phyloP scores from a whole-genome alignment of 2,113 vertebrate species.

The Sinocyclocheilus maitianheensis region DNA sequence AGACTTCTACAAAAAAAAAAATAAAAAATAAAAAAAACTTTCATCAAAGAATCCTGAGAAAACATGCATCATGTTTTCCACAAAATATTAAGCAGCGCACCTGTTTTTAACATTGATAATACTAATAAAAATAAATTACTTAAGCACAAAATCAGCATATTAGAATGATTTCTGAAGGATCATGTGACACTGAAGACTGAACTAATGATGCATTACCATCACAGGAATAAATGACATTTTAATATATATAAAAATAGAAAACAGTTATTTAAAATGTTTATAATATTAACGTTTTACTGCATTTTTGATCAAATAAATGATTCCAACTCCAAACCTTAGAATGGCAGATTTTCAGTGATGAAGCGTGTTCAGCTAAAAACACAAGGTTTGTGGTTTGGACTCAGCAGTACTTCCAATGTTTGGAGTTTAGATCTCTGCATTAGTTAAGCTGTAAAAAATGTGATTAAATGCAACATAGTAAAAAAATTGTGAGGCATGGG shows the following conservation, averaged over 20 bases:
- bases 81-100: not conserved
- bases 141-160: not conserved
- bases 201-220: too few relatives aligned
- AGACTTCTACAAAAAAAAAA: too few relatives aligned
- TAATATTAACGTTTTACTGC: not conserved
- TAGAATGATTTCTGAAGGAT: not conserved
- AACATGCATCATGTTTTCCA: not conserved
- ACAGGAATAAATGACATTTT: too few relatives aligned
- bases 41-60: too few relatives aligned
- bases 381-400: constrained; percentile 38
- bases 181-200: not conserved
- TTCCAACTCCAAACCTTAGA: not conserved
- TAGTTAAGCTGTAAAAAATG: constrained; percentile 37
- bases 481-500: constrained; percentile 17
- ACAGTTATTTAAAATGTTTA: not conserved
- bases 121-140: not conserved
- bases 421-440: constrained; percentile 27
- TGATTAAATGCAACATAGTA: constrained; percentile 17
- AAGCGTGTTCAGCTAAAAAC: not conserved
- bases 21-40: too few relatives aligned
- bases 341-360: not conserved
- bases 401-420: not conserved
- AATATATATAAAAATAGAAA: too few relatives aligned
- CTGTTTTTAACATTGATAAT: not conserved
- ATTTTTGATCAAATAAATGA: not conserved